Percentiles rank a stretch among this genome's conserved stretches.
These are phyloP conservation scores for Gorsachius magnificus DNA, from an alignment of 2,797 vertebrate species.

Conservation along the genomic window DNA sequence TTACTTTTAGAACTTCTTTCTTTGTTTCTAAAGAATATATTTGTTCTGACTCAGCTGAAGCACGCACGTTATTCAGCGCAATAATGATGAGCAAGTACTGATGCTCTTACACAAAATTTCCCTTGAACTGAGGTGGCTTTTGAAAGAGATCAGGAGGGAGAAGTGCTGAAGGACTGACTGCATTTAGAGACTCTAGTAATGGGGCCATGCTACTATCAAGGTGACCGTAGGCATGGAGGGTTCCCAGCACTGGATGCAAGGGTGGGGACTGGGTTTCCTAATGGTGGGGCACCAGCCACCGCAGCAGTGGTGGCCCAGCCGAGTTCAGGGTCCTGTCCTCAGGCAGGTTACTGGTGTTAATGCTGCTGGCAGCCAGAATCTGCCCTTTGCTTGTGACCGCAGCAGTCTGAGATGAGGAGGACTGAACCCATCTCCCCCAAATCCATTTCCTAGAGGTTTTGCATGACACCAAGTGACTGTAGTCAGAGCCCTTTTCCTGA, in stretches of 20 bases:
- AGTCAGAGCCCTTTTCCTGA: background rate
- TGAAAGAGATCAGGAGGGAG: background rate
- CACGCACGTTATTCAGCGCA: background rate
- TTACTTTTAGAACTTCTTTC: slow-evolving; percentile 7
- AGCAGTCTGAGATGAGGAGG: background rate
- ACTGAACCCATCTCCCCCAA: background rate
- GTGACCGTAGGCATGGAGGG: accelerated
- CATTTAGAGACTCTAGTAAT: background rate
- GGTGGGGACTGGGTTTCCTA: background rate
- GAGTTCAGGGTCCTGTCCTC: background rate
- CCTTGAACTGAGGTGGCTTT: background rate
- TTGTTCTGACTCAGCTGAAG: slow-evolving; percentile 26
- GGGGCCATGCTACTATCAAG: background rate
- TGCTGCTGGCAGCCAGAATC: background rate
- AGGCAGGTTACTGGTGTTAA: background rate
- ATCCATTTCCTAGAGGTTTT: background rate
- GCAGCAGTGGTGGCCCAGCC: background rate
- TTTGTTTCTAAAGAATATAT: slow-evolving; percentile 22
- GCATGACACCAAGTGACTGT: background rate
- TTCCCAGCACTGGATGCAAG: background rate
- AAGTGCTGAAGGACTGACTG: background rate
- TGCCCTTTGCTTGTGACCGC: background rate
- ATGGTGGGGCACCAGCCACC: background rate
- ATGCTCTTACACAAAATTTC: background rate
- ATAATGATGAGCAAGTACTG: background rate